Percentiles rank a stretch among this genome's conserved stretches.
phyloP scores from a whole-genome alignment of 92 coral and sea anemone genomes.

The Actinostola sp. region DNA sequence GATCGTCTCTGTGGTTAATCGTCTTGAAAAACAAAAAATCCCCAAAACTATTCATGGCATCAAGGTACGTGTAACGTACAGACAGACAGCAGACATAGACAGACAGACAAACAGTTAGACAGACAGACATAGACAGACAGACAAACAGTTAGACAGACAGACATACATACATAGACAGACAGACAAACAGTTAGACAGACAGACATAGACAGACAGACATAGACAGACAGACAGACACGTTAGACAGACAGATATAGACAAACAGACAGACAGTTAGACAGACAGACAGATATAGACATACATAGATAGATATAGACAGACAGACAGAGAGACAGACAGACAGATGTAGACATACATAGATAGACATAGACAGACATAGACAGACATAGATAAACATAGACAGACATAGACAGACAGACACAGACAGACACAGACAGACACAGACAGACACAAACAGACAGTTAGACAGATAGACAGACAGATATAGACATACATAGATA shows the following conservation, averaged over 20 bases:
- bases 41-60: conserved; percentile 91
- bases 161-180: background rate
- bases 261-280: background rate
- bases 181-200: too few species aligned
- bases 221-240: conserved; percentile 9
- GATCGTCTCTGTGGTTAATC: conserved; percentile 64
- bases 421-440: background rate
- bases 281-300: background rate
- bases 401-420: conserved; percentile 8
- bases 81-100: background rate
- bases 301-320: background rate
- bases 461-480: background rate
- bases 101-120: background rate
- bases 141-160: background rate
- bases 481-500: too few species aligned
- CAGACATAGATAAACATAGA: conserved; percentile 5
- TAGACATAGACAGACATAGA: background rate
- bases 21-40: conserved; percentile 81
- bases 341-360: background rate
- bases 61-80: conserved; percentile 58
- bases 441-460: background rate
- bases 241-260: background rate
- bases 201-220: too few species aligned
- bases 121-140: background rate
- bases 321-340: background rate